Conservation (phyloP, 2,888 invertebrate genomes). For the Gnatocerus cornutus region DNA sequence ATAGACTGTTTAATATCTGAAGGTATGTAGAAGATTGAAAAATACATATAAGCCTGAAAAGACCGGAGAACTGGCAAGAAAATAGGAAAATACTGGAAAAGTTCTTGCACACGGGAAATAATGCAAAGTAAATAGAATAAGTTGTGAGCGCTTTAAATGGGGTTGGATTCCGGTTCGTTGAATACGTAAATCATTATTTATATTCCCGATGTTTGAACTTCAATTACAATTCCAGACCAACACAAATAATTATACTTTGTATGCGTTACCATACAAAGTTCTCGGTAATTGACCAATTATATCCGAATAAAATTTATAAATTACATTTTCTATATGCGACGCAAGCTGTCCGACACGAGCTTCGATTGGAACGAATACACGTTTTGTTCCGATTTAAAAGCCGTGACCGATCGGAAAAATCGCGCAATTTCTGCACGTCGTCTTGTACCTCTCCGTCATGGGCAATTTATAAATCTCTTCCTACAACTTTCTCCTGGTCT, state of each 20-base stretch:
- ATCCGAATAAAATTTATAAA: conserved; percentile 37
- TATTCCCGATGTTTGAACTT: conserved; percentile 52
- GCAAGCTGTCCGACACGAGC: conserved; percentile 26
- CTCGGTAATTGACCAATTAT: conserved; percentile 47
- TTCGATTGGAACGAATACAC: conserved; percentile 16
- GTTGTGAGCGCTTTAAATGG: conserved; percentile 61
- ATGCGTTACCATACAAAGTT: conserved; percentile 33
- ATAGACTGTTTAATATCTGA: conserved; percentile 69
- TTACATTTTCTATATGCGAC: conserved; percentile 24
- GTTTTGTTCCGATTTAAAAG: conserved; percentile 10
- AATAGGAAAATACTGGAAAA: conserved; percentile 64
- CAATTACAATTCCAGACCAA: conserved; percentile 48
- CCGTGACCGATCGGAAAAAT: conserved; percentile 31
- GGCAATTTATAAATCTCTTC: conserved; percentile 25
- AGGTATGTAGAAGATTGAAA: conserved; percentile 69
- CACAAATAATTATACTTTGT: conserved; percentile 42
- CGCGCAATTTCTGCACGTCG: conserved; percentile 24
- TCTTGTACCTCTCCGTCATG: conserved; percentile 8
- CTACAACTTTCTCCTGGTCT: conserved; percentile 17
- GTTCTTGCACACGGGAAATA: conserved; percentile 60
- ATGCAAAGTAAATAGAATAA: conserved; percentile 66
- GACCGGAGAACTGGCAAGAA: conserved; percentile 54
- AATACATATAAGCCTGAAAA: conserved; percentile 64
- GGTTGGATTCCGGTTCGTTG: conserved; percentile 58
- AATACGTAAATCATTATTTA: conserved; percentile 60